Evolutionary conservation across 2,888 invertebrate genomes (phyloP).

Genomic region (Altica lythri): DNA sequence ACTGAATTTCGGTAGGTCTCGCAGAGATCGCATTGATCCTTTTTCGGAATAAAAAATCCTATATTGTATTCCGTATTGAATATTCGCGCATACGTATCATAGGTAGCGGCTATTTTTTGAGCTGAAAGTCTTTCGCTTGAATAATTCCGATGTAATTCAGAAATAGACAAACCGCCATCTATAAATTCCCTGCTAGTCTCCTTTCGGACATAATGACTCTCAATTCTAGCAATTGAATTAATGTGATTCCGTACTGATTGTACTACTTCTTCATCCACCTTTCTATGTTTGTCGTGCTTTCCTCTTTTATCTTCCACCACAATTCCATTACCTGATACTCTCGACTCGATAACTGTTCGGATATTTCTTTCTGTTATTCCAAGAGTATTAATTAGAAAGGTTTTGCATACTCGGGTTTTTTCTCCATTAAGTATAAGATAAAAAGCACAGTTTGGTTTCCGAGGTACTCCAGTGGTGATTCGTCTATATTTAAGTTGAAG

Average conservation of each 20-base stretch:
- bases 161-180: neutral
- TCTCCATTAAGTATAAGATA: slow-evolving; percentile 6
- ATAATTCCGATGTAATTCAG: neutral
- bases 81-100: neutral
- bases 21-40: too few species aligned
- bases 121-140: neutral
- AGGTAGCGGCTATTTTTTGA: neutral
- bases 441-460: slow-evolving; percentile 14
- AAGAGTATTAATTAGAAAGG: slow-evolving; percentile 8
- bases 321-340: neutral
- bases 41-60: slow-evolving; percentile 4
- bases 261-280: neutral
- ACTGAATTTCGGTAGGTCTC: too few species aligned
- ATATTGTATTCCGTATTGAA: slow-evolving; percentile 2
- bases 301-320: neutral
- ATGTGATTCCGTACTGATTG: neutral
- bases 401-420: slow-evolving; percentile 13
- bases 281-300: slow-evolving; percentile 2
- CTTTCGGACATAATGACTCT: neutral
- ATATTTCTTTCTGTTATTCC: slow-evolving; percentile 9
- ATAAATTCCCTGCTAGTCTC: neutral
- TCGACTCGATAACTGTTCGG: slow-evolving; percentile 6
- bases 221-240: neutral
- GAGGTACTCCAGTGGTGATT: slow-evolving; percentile 1
- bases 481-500: slow-evolving; percentile 8